phyloP scores from a whole-genome alignment of 2,888 invertebrate genomes.

The Choristoneura rosaceana region DNA sequence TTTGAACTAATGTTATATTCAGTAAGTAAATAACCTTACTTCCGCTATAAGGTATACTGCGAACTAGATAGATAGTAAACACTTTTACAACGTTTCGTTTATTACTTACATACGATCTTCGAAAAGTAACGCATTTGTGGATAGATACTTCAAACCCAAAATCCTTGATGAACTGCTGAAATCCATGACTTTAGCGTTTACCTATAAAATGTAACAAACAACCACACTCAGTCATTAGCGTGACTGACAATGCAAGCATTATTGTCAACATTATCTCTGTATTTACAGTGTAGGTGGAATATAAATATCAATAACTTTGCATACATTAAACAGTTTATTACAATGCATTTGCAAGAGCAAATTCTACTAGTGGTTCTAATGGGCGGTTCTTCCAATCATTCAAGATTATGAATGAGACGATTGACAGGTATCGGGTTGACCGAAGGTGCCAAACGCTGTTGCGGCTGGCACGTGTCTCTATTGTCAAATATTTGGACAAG shows the following conservation, averaged over 20 bases:
- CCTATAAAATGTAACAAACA: slow-evolving; percentile 53
- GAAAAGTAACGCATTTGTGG: not conserved
- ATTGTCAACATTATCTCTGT: slow-evolving; percentile 46
- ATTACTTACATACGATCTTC: too few relatives aligned
- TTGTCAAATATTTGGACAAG: slow-evolving; percentile 62
- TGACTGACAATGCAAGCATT: slow-evolving; percentile 48
- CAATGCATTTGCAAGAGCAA: slow-evolving; percentile 60
- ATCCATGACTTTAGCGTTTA: slow-evolving; percentile 20
- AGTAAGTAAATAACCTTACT: not conserved
- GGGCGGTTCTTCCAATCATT: slow-evolving; percentile 61
- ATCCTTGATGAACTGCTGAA: slow-evolving; percentile 11
- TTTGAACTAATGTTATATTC: not conserved
- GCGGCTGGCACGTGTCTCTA: slow-evolving; percentile 53
- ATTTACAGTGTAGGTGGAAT: slow-evolving; percentile 55
- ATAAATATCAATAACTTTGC: slow-evolving; percentile 58
- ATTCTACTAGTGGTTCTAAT: slow-evolving; percentile 54
- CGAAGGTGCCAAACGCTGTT: slow-evolving; percentile 58
- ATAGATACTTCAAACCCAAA: not conserved
- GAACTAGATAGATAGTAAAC: not conserved
- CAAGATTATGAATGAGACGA: slow-evolving; percentile 60
- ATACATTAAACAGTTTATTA: slow-evolving; percentile 57
- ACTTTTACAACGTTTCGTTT: too few relatives aligned
- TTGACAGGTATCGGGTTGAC: slow-evolving; percentile 61
- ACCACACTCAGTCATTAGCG: slow-evolving; percentile 56
- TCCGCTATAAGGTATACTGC: not conserved